These are phyloP conservation scores for Daubentonia madagascariensis DNA, from an alignment of 2,113 vertebrate species.

Conservation along the genomic window DNA sequence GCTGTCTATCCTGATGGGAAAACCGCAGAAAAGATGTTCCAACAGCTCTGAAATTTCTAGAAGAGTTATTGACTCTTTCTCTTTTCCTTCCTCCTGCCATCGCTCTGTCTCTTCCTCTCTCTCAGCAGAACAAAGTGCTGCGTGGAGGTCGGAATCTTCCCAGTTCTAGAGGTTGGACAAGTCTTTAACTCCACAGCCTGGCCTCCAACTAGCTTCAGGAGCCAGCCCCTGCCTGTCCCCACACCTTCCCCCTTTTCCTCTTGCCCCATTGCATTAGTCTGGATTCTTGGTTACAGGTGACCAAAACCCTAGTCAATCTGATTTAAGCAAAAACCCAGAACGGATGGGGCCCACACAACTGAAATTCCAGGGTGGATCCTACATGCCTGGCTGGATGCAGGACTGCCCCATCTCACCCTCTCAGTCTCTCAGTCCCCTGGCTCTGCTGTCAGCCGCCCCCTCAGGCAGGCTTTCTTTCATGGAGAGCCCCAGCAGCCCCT, in stretches of 20 bases:
- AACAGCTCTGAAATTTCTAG: slow-evolving; percentile 68
- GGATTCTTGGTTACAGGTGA: background rate
- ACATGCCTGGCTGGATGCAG: background rate
- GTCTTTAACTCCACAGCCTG: background rate
- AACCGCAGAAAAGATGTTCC: slow-evolving; percentile 41
- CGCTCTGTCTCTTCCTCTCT: background rate
- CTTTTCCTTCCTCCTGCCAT: background rate
- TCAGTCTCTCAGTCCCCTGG: background rate
- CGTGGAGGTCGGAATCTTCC: too few species aligned
- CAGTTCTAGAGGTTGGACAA: background rate
- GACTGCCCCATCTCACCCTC: background rate
- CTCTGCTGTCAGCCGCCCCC: background rate
- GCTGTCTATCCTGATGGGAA: slow-evolving; percentile 70
- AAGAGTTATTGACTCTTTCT: slow-evolving; percentile 47
- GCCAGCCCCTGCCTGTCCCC: background rate
- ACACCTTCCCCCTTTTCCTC: background rate
- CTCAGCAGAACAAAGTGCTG: background rate
- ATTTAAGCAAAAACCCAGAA: background rate
- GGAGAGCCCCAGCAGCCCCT: background rate
- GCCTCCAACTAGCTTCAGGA: background rate
- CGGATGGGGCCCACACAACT: background rate
- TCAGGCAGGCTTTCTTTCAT: background rate
- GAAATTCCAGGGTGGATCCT: background rate
- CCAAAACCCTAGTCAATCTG: background rate
- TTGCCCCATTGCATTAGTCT: background rate